Percentiles rank a stretch among this genome's conserved stretches.
Conservation (phyloP, 2,113 vertebrate genomes). For the Chloropsis hardwickii region DNA sequence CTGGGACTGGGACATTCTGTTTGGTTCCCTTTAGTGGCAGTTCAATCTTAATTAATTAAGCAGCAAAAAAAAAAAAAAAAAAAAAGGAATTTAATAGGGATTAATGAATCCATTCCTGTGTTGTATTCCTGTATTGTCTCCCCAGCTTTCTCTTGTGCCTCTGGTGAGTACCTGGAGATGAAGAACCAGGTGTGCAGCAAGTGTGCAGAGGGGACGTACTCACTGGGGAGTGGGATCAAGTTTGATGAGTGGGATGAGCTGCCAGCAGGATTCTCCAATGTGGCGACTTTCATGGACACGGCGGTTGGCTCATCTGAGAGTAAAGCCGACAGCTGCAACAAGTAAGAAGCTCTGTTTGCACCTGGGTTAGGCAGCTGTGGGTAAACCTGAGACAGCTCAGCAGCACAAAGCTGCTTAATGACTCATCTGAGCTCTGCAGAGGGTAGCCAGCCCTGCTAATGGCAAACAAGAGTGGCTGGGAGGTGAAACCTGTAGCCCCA, state of each 20-base stretch:
- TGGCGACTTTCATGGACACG: slow-evolving; percentile 87
- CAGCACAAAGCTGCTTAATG: neutral
- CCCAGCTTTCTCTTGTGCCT: slow-evolving; percentile 91
- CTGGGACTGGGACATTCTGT: neutral
- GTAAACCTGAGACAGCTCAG: neutral
- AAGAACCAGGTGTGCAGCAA: slow-evolving; percentile 90
- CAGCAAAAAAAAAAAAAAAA: neutral
- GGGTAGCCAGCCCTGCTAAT: neutral
- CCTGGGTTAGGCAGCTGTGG: neutral
- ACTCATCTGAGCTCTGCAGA: neutral
- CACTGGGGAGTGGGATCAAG: slow-evolving; percentile 91
- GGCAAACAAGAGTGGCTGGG: neutral
- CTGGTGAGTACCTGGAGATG: slow-evolving; percentile 96
- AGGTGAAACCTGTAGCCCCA: neutral
- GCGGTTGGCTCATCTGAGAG: slow-evolving; percentile 67
- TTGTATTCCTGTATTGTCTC: neutral
- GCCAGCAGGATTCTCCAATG: slow-evolving; percentile 89
- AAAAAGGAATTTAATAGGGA: neutral
- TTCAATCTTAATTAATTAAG: neutral
- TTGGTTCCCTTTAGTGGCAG: neutral
- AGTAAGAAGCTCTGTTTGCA: slow-evolving; percentile 72
- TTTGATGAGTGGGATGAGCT: slow-evolving; percentile 95
- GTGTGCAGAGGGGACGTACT: slow-evolving; percentile 92
- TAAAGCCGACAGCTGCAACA: slow-evolving; percentile 81
- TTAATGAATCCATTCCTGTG: neutral